Percentiles rank a stretch among this genome's conserved stretches.
These are phyloP conservation scores for Aphaenogaster rudis DNA, from an alignment of 1,140 invertebrate genomes.

Conservation along the genomic window DNA sequence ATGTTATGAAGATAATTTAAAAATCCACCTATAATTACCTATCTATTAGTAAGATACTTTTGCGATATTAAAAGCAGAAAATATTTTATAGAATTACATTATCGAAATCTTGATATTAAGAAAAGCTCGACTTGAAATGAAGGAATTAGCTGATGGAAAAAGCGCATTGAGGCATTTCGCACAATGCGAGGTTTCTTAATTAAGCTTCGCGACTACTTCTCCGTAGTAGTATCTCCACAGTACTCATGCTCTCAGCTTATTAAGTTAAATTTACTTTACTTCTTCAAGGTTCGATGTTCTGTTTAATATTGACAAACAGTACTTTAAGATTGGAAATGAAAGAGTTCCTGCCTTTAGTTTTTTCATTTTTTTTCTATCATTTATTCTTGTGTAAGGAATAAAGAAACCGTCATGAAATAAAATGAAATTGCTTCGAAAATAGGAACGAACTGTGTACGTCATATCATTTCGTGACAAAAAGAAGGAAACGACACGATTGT, in stretches of 20 bases:
- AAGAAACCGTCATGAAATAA: background rate
- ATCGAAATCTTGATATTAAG: background rate
- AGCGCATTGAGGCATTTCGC: background rate
- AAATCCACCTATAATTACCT: background rate
- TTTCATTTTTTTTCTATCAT: background rate
- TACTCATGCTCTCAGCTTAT: slow-evolving; percentile 22
- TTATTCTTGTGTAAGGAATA: background rate
- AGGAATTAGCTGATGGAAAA: background rate
- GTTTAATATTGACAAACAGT: slow-evolving; percentile 35
- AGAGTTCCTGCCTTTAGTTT: background rate
- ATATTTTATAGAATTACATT: background rate
- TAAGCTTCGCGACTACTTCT: slow-evolving; percentile 13
- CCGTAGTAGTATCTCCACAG: background rate
- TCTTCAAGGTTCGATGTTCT: background rate
- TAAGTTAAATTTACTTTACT: slow-evolving; percentile 38
- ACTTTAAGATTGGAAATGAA: background rate
- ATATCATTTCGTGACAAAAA: background rate
- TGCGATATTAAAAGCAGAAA: background rate
- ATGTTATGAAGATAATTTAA: slow-evolving; percentile 14
- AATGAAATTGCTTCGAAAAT: background rate
- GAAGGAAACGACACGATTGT: background rate
- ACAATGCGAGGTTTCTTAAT: slow-evolving; percentile 2
- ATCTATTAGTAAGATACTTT: background rate
- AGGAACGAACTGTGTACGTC: background rate
- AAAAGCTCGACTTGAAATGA: background rate